phyloP scores from a whole-genome alignment of 1,140 invertebrate species.

The Lepidurus apus region DNA sequence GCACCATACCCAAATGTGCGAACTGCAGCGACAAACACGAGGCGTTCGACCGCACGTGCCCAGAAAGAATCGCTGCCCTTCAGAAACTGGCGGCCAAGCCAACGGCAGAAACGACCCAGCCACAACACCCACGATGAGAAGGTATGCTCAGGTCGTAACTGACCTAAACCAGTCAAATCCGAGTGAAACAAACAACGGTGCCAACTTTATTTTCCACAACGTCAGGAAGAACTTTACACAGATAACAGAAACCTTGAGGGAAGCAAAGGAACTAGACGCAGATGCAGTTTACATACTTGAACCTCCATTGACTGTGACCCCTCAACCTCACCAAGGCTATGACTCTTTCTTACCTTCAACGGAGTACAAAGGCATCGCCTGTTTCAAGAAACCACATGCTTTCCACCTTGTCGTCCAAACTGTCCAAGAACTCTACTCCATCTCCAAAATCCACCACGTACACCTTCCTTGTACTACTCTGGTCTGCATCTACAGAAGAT shows the following conservation, averaged over 20 bases:
- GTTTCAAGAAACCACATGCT: background rate
- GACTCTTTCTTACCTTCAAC: background rate
- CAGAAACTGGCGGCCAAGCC: background rate
- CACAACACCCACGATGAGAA: no score
- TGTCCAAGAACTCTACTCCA: slow-evolving; percentile 20
- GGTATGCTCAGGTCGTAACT: no score
- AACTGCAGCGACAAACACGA: slow-evolving; percentile 25
- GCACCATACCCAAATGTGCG: slow-evolving; percentile 1
- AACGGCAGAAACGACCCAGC: background rate
- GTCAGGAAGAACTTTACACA: background rate
- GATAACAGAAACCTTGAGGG: background rate
- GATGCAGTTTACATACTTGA: slow-evolving; percentile 11
- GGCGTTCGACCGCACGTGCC: background rate
- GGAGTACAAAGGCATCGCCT: slow-evolving; percentile 16
- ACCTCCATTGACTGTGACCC: background rate
- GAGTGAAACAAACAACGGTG: background rate
- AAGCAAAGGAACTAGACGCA: background rate
- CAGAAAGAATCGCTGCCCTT: background rate
- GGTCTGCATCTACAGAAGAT: background rate
- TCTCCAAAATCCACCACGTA: background rate
- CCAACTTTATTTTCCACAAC: slow-evolving; percentile 22
- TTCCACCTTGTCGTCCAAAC: background rate
- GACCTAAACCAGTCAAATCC: background rate
- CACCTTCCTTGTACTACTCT: background rate
- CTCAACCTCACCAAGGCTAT: background rate